Evolutionary conservation across 2,113 vertebrate genomes (phyloP).

Genomic region (Oophaga pumilio): DNA sequence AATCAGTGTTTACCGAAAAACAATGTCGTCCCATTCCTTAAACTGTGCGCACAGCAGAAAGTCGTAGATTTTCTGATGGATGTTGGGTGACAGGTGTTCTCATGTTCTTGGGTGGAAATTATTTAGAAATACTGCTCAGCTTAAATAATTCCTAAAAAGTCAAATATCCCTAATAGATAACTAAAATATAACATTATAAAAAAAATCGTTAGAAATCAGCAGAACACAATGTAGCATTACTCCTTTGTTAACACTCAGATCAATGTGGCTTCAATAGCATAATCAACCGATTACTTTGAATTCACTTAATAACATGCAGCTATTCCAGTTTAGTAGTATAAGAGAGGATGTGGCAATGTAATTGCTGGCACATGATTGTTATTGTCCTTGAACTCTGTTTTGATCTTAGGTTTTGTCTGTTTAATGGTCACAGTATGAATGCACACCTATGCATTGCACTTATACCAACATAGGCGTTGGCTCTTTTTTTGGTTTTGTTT

Average conservation of each 20-base stretch:
- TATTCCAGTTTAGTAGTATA: too few species aligned
- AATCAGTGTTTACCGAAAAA: conserved; percentile 35
- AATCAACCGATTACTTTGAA: neutral
- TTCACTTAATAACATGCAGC: neutral
- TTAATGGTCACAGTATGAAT: too few species aligned
- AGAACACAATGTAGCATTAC: neutral
- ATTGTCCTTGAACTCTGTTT: too few species aligned
- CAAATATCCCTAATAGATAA: too few species aligned
- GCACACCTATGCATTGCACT: too few species aligned
- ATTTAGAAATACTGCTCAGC: neutral
- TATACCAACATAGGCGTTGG: too few species aligned
- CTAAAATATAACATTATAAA: neutral
- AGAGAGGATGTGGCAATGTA: too few species aligned
- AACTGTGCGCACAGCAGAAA: neutral
- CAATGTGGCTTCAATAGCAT: neutral
- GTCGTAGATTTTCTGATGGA: neutral
- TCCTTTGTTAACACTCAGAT: neutral
- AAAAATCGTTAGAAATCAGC: neutral
- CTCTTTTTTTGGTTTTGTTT: too few species aligned
- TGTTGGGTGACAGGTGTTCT: conserved; percentile 3
- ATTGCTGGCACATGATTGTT: too few species aligned
- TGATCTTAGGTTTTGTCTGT: too few species aligned
- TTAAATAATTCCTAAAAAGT: too few species aligned
- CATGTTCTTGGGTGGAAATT: neutral
- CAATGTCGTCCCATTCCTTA: conserved; percentile 7